Evolutionary conservation across 1,140 invertebrate genomes (phyloP).

Genomic region (Panulirus ornatus): DNA sequence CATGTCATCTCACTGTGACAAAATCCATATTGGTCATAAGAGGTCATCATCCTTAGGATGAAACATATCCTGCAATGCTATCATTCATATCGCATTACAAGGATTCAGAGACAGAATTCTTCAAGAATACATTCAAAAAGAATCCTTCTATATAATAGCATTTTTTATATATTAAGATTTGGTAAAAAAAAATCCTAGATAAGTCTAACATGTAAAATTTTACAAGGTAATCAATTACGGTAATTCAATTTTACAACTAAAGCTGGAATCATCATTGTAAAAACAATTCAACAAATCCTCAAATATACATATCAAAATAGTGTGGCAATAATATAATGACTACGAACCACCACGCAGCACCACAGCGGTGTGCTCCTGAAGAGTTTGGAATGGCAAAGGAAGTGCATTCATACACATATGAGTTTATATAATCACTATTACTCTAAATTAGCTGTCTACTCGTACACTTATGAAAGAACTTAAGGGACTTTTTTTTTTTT

Average conservation of each 20-base stretch:
- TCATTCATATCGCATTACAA: slow-evolving; percentile 32
- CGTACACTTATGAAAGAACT: slow-evolving; percentile 27
- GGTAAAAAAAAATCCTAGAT: slow-evolving; percentile 17
- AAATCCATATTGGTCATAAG: slow-evolving; percentile 6
- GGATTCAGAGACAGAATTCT: slow-evolving; percentile 31
- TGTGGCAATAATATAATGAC: slow-evolving; percentile 50
- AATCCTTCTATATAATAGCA: slow-evolving; percentile 21
- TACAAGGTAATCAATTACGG: background rate
- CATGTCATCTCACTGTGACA: slow-evolving; percentile 16
- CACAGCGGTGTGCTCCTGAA: slow-evolving; percentile 54
- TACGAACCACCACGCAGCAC: slow-evolving; percentile 54
- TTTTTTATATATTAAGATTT: slow-evolving; percentile 12
- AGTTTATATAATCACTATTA: slow-evolving; percentile 20
- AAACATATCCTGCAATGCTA: slow-evolving; percentile 52
- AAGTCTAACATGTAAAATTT: background rate
- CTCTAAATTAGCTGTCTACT: background rate
- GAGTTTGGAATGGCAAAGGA: slow-evolving; percentile 70
- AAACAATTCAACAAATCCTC: slow-evolving; percentile 39
- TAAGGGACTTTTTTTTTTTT: background rate
- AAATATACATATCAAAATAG: slow-evolving; percentile 33
- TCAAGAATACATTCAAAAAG: slow-evolving; percentile 29
- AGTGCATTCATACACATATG: slow-evolving; percentile 35
- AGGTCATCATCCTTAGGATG: slow-evolving; percentile 63
- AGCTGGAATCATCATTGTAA: slow-evolving; percentile 39
- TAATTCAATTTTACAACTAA: slow-evolving; percentile 30